These are phyloP conservation scores for Cryptus armator DNA, from an alignment of 2,888 invertebrate species.

Conservation along the genomic window DNA sequence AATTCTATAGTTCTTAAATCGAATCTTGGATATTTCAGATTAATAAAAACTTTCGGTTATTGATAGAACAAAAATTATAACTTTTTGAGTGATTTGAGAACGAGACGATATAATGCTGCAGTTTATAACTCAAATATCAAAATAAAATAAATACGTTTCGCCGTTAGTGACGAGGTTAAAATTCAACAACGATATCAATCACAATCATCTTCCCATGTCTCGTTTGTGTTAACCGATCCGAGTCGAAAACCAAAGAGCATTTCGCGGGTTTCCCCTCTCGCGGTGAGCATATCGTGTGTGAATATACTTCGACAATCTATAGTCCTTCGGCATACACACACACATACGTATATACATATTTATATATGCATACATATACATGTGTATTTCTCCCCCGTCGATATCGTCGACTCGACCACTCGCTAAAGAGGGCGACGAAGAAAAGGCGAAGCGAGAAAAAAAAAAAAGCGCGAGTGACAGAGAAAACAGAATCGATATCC, in stretches of 20 bases:
- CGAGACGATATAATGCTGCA: no score
- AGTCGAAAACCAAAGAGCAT: conserved; percentile 20
- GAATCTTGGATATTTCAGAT: no score
- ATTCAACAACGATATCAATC: neutral
- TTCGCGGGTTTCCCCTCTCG: conserved; percentile 34
- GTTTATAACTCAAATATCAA: no score
- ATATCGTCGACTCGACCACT: conserved; percentile 37
- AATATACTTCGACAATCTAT: neutral
- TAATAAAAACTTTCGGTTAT: no score
- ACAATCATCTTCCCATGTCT: conserved; percentile 7
- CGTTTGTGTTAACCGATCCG: conserved; percentile 25
- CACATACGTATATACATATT: neutral
- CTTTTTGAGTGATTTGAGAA: no score
- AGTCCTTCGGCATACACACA: no score
- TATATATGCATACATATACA: neutral
- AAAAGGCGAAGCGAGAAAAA: conserved; percentile 12
- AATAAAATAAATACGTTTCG: no score
- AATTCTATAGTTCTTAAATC: no score
- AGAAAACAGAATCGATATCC: conserved; percentile 25
- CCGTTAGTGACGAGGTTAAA: no score
- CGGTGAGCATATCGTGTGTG: conserved; percentile 4
- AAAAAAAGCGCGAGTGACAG: neutral
- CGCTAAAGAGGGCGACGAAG: conserved; percentile 21
- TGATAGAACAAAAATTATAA: no score
- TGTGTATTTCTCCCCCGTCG: neutral